phyloP scores from a whole-genome alignment of 1,140 invertebrate species.

The Neuroterus valhalla region DNA sequence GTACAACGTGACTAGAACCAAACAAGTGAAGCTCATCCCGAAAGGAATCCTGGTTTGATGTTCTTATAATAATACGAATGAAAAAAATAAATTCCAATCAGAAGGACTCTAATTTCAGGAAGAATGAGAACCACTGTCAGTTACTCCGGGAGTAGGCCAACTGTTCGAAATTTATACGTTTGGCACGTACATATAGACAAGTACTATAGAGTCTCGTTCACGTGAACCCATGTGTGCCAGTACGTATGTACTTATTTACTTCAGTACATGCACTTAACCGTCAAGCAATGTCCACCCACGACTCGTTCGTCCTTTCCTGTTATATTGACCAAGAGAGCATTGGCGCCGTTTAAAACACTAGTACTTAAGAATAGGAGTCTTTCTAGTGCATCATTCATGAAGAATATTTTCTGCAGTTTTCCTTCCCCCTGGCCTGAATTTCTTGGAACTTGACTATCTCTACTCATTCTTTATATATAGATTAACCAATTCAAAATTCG shows the following conservation, averaged over 20 bases:
- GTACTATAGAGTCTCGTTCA: slow-evolving; percentile 24
- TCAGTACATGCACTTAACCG: background rate
- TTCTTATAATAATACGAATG: no score
- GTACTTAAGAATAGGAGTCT: slow-evolving; percentile 38
- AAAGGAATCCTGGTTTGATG: no score
- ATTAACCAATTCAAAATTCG: no score
- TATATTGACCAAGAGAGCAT: slow-evolving; percentile 26
- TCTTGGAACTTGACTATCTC: no score
- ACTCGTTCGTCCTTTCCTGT: slow-evolving; percentile 33
- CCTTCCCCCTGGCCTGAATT: no score
- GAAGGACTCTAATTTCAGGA: background rate
- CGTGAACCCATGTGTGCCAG: slow-evolving; percentile 30
- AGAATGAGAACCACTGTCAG: slow-evolving; percentile 34
- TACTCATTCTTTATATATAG: no score
- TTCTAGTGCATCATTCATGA: background rate
- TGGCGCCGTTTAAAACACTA: slow-evolving; percentile 40
- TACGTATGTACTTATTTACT: slow-evolving; percentile 24
- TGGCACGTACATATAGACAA: slow-evolving; percentile 39
- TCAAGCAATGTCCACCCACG: slow-evolving; percentile 28
- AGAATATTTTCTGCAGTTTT: background rate
- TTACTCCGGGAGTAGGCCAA: slow-evolving; percentile 49
- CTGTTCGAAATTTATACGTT: slow-evolving; percentile 50
- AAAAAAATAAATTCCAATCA: no score
- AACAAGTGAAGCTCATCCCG: no score
- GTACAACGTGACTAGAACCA: no score